Percentiles rank a stretch among this genome's conserved stretches.
These are phyloP conservation scores for Polydrusus cervinus DNA, from an alignment of 2,888 invertebrate species.

Conservation along the genomic window DNA sequence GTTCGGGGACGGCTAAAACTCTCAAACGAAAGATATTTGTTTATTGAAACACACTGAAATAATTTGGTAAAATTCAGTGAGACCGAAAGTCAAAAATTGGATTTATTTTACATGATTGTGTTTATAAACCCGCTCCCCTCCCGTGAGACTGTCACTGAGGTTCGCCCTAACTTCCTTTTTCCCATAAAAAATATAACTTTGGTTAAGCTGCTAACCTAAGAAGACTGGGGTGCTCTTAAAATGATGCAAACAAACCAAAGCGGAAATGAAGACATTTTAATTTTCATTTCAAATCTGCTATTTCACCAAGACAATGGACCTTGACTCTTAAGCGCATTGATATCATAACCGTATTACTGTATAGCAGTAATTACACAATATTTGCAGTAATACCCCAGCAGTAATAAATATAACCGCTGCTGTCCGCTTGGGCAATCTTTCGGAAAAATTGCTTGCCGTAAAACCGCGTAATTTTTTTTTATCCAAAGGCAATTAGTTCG, in stretches of 20 bases:
- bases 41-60: too few species aligned
- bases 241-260: neutral
- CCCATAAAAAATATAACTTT: too few species aligned
- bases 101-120: too few species aligned
- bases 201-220: too few species aligned
- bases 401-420: neutral
- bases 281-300: neutral
- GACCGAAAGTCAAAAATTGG: too few species aligned
- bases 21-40: too few species aligned
- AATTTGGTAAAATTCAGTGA: too few species aligned
- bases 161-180: too few species aligned
- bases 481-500: slow-evolving; percentile 1
- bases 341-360: neutral
- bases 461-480: neutral
- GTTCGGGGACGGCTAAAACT: too few species aligned
- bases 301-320: neutral
- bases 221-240: too few species aligned
- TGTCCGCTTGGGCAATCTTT: neutral
- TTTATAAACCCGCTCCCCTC: too few species aligned
- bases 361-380: neutral
- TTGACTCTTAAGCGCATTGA: neutral
- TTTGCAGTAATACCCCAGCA: neutral
- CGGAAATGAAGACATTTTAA: neutral
- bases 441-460: neutral
- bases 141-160: too few species aligned